A percentile compares a stretch with the other conserved stretches of the same genome.
Conservation (phyloP, 2,113 vertebrate genomes). For the Burhinus oedicnemus region DNA sequence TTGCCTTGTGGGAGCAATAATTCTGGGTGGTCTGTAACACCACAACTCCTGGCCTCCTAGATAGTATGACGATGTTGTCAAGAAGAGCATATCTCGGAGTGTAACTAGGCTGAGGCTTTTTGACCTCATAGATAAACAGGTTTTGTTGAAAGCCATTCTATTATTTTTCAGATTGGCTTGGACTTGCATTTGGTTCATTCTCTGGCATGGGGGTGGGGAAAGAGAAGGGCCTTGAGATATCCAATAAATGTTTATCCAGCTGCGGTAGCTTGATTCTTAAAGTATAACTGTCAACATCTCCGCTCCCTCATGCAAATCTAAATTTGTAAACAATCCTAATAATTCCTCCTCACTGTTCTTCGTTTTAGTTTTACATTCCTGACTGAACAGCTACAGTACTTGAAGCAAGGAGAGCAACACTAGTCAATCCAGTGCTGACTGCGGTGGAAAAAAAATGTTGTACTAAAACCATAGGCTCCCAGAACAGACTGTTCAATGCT, state of each 20-base stretch:
- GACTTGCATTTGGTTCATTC: slow-evolving; percentile 39
- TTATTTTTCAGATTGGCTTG: slow-evolving; percentile 66
- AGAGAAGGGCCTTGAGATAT: not conserved
- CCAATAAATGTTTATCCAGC: slow-evolving; percentile 66
- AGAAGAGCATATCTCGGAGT: slow-evolving; percentile 23
- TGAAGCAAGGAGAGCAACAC: not conserved
- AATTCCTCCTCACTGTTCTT: slow-evolving; percentile 14
- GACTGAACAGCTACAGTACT: not conserved
- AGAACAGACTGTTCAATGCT: slow-evolving; percentile 62
- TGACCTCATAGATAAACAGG: slow-evolving; percentile 60
- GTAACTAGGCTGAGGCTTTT: slow-evolving; percentile 45
- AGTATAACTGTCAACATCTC: slow-evolving; percentile 60
- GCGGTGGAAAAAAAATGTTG: not conserved
- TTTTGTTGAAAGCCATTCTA: slow-evolving; percentile 58
- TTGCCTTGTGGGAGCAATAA: slow-evolving; percentile 21
- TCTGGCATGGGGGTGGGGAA: not conserved
- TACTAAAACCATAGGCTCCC: slow-evolving; percentile 5
- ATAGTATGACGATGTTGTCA: not conserved
- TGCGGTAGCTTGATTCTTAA: slow-evolving; percentile 27
- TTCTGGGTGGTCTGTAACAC: slow-evolving; percentile 58
- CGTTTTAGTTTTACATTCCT: slow-evolving; percentile 10
- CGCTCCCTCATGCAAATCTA: slow-evolving; percentile 15
- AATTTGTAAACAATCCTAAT: slow-evolving; percentile 62
- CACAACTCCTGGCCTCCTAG: not conserved
- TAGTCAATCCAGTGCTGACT: not conserved